Evolutionary conservation across 2,797 vertebrate genomes (phyloP).

Genomic region (Decapterus maruadsi): DNA sequence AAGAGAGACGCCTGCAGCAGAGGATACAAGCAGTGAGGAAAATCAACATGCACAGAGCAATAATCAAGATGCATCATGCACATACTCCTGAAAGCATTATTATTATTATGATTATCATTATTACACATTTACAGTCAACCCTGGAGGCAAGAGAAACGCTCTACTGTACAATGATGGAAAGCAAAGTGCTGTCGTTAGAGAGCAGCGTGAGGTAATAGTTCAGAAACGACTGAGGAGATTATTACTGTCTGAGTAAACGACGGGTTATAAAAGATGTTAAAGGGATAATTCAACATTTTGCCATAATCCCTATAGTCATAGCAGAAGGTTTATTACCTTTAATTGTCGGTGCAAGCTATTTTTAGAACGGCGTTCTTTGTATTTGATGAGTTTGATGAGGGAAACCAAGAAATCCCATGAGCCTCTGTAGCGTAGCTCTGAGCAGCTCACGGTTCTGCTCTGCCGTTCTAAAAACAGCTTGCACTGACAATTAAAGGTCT

Average conservation of each 20-base stretch:
- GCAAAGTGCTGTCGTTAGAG: neutral
- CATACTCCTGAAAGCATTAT: neutral
- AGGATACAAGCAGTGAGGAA: conserved; percentile 67
- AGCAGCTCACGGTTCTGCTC: too few species aligned
- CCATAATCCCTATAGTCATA: too few species aligned
- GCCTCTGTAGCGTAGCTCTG: too few species aligned
- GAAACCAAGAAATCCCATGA: too few species aligned
- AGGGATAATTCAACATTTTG: too few species aligned
- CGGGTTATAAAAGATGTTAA: neutral
- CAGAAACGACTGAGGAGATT: neutral
- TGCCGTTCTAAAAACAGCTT: too few species aligned
- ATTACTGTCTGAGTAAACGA: neutral
- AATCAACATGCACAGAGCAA: conserved; percentile 22
- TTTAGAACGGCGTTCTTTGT: too few species aligned
- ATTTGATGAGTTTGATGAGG: too few species aligned
- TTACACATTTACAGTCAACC: neutral
- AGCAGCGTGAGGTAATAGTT: neutral
- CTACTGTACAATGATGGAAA: neutral
- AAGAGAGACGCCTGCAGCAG: conserved; percentile 83
- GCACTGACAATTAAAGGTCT: too few species aligned
- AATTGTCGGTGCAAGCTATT: too few species aligned
- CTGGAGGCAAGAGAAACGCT: neutral
- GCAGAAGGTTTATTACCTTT: too few species aligned
- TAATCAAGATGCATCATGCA: conserved; percentile 6
- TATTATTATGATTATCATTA: too few species aligned